These are phyloP conservation scores for Panzeria rudis DNA, from an alignment of 2,888 invertebrate genomes.

Conservation along the genomic window DNA sequence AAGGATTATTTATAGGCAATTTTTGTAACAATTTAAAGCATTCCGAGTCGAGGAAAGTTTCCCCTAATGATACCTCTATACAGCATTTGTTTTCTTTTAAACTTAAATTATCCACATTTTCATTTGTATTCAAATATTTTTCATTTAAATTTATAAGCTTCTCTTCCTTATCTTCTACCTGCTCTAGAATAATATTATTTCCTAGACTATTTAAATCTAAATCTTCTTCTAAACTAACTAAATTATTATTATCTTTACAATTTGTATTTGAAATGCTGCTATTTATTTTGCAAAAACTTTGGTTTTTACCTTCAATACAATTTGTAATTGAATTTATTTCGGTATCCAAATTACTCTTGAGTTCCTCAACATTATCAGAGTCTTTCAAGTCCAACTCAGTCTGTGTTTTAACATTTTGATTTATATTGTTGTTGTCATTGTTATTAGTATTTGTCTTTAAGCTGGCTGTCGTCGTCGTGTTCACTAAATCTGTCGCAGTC, in stretches of 20 bases:
- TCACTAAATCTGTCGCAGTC: constrained; percentile 72
- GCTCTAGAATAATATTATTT: constrained; percentile 18
- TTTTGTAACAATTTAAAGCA: constrained; percentile 78
- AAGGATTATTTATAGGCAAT: constrained; percentile 81
- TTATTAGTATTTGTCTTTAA: constrained; percentile 49
- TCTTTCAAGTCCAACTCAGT: constrained; percentile 36
- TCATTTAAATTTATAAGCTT: constrained; percentile 23
- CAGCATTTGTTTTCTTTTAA: neutral
- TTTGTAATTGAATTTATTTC: neutral
- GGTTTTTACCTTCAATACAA: constrained; percentile 34
- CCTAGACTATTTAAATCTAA: constrained; percentile 10
- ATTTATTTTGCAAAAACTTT: constrained; percentile 67
- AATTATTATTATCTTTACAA: constrained; percentile 40
- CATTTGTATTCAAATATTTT: neutral
- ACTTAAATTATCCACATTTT: neutral
- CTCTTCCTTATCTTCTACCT: neutral
- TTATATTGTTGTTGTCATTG: constrained; percentile 72
- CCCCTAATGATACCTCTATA: neutral
- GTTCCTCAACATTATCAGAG: neutral
- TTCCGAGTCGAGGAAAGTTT: constrained; percentile 72
- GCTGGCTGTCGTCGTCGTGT: neutral
- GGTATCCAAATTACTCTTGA: neutral
- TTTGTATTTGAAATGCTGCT: constrained; percentile 61
- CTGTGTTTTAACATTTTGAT: constrained; percentile 73
- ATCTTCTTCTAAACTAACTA: constrained; percentile 45